phyloP scores from a whole-genome alignment of 2,113 vertebrate genomes.

The Pithys albifrons region DNA sequence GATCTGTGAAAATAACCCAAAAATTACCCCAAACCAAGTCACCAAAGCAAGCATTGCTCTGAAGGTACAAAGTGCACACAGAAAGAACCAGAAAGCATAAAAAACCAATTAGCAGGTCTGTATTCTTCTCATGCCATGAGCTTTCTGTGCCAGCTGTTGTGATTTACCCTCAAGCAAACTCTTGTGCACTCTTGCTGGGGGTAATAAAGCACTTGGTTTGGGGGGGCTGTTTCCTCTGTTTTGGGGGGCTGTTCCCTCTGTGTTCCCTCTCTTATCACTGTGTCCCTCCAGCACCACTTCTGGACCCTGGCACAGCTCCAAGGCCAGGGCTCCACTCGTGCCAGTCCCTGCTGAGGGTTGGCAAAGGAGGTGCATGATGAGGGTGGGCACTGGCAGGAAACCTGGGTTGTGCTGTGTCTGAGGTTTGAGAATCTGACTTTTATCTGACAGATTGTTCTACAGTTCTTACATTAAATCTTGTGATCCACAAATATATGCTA shows the following conservation, averaged over 20 bases:
- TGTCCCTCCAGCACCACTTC: background rate
- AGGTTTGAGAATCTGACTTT: background rate
- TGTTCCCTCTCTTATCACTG: background rate
- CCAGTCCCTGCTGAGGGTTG: background rate
- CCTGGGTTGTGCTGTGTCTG: background rate
- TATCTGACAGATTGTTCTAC: background rate
- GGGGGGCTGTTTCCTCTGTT: background rate
- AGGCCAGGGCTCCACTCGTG: background rate
- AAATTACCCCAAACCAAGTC: background rate
- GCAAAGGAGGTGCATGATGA: background rate
- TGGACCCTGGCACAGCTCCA: background rate
- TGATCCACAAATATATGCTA: background rate
- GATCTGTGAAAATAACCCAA: background rate
- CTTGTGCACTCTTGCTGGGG: background rate
- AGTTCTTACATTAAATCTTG: conserved; percentile 26
- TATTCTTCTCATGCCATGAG: background rate
- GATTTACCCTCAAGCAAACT: background rate
- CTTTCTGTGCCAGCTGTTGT: background rate
- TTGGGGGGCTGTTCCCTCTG: background rate
- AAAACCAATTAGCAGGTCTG: rapidly evolving
- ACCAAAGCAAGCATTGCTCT: background rate
- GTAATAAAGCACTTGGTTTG: background rate
- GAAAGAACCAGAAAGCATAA: background rate
- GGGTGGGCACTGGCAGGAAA: background rate
- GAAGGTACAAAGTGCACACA: background rate